Evolutionary conservation across 2,797 vertebrate species (phyloP).

Genomic region (Corythornis leucogaster): DNA sequence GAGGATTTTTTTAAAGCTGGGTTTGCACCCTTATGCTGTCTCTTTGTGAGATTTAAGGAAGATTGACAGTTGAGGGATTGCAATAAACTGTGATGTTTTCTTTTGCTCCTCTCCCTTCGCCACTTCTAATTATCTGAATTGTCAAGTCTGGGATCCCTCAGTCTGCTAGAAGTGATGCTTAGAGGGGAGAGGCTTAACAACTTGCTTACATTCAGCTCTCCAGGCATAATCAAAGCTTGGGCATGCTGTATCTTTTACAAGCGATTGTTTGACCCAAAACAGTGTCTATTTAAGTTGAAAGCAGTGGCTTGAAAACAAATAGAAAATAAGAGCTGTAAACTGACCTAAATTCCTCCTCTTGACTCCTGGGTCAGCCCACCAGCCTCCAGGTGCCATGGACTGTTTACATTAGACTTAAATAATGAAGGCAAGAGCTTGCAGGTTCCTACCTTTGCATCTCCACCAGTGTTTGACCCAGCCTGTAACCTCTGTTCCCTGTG

Average conservation of each 20-base stretch:
- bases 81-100: background rate
- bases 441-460: background rate
- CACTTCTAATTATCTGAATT: constrained; percentile 10
- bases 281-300: constrained; percentile 28
- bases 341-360: constrained; percentile 55
- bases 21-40: background rate
- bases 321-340: constrained; percentile 54
- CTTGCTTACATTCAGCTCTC: background rate
- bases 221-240: background rate
- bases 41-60: background rate
- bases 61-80: background rate
- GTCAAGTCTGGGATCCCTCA: constrained; percentile 9
- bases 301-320: constrained; percentile 23
- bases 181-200: background rate
- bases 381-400: constrained; percentile 31
- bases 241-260: constrained; percentile 16
- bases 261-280: constrained; percentile 18
- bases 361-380: constrained; percentile 35
- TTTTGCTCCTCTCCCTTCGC: background rate
- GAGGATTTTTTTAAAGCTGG: background rate
- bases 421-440: background rate
- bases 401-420: constrained; percentile 50
- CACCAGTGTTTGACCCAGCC: background rate
- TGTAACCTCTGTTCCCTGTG: background rate
- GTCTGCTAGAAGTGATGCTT: background rate